Evolutionary conservation across 2,113 vertebrate species (phyloP).

Genomic region (Heptranchias perlo): DNA sequence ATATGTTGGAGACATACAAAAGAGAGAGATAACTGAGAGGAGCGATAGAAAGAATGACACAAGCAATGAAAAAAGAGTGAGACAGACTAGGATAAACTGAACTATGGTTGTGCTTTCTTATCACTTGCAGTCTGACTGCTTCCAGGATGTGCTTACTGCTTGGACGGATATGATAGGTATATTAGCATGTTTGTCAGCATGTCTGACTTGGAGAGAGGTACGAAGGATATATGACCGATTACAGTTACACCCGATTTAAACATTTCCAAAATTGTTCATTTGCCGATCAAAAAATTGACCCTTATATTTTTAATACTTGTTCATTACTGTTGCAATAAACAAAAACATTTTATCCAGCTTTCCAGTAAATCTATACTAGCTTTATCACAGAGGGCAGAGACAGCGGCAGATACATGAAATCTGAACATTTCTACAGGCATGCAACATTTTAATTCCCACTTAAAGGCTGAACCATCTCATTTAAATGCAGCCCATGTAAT

Average conservation of each 20-base stretch:
- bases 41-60: not conserved
- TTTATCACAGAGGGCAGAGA: not conserved
- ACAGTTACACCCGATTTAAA: not conserved
- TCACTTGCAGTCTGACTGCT: not conserved
- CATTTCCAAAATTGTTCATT: not conserved
- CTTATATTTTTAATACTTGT: not conserved
- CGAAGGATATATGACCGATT: not conserved
- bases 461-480: constrained; percentile 43
- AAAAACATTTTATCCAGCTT: not conserved
- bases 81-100: not conserved
- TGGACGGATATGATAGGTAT: not conserved
- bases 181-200: not conserved
- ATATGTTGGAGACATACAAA: not conserved
- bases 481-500: constrained; percentile 52
- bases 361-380: not conserved
- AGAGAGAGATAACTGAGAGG: not conserved
- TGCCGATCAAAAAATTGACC: constrained; percentile 17
- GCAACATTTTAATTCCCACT: not conserved
- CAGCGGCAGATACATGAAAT: not conserved
- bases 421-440: not conserved
- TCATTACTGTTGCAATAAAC: not conserved
- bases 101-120: not conserved
- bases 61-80: not conserved
- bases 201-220: not conserved
- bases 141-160: not conserved